Conservation (phyloP, 2,888 invertebrate species). For the Tetropium fuscum region DNA sequence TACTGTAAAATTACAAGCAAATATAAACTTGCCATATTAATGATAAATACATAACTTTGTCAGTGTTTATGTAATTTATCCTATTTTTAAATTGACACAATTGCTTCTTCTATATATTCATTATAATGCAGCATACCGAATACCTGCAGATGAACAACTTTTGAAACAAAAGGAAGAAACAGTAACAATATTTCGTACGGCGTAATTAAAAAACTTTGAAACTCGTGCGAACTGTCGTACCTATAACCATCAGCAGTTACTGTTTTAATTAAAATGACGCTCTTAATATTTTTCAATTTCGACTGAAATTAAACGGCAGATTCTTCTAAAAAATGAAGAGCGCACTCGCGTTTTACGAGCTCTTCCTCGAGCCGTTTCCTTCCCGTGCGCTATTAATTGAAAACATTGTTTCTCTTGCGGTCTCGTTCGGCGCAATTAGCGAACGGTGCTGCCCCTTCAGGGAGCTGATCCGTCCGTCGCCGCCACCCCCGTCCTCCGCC, state of each 20-base stretch:
- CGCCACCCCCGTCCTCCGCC: slow-evolving; percentile 13
- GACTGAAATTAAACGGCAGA: slow-evolving; percentile 61
- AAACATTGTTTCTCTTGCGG: slow-evolving; percentile 64
- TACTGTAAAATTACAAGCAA: too few species aligned
- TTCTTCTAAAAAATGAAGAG: slow-evolving; percentile 55
- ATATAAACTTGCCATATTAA: too few species aligned
- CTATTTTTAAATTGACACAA: too few species aligned
- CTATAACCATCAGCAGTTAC: slow-evolving; percentile 52
- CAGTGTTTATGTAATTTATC: too few species aligned
- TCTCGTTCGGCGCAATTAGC: slow-evolving; percentile 43
- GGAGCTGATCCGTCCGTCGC: slow-evolving; percentile 16
- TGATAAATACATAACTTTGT: too few species aligned
- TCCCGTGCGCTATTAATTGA: slow-evolving; percentile 61
- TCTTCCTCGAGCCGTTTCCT: slow-evolving; percentile 38
- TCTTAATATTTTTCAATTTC: slow-evolving; percentile 65
- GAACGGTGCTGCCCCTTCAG: slow-evolving; percentile 23
- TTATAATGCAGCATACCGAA: too few species aligned
- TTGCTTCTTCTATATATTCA: too few species aligned
- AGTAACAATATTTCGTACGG: background rate
- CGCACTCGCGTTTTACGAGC: slow-evolving; percentile 60
- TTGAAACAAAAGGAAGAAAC: too few species aligned
- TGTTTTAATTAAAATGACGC: slow-evolving; percentile 64
- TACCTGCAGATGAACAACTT: too few species aligned
- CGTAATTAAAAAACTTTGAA: slow-evolving; percentile 32
- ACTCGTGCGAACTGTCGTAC: slow-evolving; percentile 34